Evolutionary conservation across 2,797 vertebrate genomes (phyloP), one percentile per base, ranked within the genome.

Genomic region (Coranthus polyacanthus): DNA sequence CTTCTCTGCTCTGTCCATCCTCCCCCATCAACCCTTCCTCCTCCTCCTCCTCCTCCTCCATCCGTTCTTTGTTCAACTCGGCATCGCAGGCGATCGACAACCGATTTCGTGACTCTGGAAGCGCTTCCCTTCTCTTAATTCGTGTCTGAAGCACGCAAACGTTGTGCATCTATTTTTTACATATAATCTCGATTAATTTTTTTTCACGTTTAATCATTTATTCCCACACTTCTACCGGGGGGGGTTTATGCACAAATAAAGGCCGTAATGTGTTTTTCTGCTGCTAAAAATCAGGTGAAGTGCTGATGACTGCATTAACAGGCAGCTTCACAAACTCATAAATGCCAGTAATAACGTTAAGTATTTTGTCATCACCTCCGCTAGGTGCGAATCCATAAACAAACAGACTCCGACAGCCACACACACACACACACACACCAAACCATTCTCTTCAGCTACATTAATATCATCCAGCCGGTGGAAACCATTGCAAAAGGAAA

Each of bases 401-500:
- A 88, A 70, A 82, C 49, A 69, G 21, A 65, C 58, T 62, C 57
- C 66, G 47, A 71, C 71, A 67, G 49, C 20, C 20, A 13, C 54
- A 45, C 47, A 55, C 45, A 66, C 47, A 54, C 63, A 68, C 50
- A 68, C 22, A 62, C 50, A 70, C 55, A 58, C 44, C 67, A 21
- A 86, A 60, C 46, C 57, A 72, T 66, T 77, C 74, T 70, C 62
- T 64, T 79, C 78, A 68, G 76, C 74, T 79, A 62, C 37, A n/a
- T 38, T 63, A 72, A 60, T 60, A 84, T 69, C 64, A 51, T 68
- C 66, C 78, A 52, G 57, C 59, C 68, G 54, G 67, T 88, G 86
- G 88, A 88, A 90, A 90, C 49, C 81, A 69, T 73, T 60, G 77
- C 79, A 47, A 57, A 46, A 59, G 84, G 84, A 87, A 89, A 90